phyloP scores from a whole-genome alignment of 2,113 vertebrate genomes.

The Tyto alba region DNA sequence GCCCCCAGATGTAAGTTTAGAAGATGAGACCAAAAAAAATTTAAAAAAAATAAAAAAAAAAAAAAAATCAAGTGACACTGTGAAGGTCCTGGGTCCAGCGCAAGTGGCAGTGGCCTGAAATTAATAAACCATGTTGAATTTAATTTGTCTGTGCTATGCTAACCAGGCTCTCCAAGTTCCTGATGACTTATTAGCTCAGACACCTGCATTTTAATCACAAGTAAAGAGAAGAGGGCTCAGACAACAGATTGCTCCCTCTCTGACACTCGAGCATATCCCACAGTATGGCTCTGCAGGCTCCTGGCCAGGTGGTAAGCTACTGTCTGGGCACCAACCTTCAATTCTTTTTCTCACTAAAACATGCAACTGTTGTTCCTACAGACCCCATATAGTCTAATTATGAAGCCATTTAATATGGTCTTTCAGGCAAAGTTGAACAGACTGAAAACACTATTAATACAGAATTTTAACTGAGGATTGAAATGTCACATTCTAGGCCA shows the following conservation, averaged over 20 bases:
- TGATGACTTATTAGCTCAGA: not conserved
- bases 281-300: not conserved
- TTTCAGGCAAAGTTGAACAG: not conserved
- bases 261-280: accelerated
- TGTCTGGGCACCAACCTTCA: not conserved
- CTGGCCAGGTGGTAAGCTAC: not conserved
- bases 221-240: not conserved
- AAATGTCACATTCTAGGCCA: not conserved
- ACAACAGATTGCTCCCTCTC: not conserved
- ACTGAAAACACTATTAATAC: not conserved
- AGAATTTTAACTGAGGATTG: not conserved
- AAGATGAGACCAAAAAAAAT: not conserved
- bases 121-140: not conserved
- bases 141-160: not conserved
- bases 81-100: not conserved
- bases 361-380: not conserved
- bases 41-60: not conserved
- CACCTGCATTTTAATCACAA: not conserved
- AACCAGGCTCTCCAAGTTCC: not conserved
- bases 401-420: not conserved
- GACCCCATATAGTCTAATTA: not conserved
- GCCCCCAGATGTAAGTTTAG: not conserved
- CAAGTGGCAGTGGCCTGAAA: not conserved
- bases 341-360: not conserved
- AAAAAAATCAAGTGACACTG: not conserved